Conservation (phyloP, 2,888 invertebrate species). For the Torymus tubicola region DNA sequence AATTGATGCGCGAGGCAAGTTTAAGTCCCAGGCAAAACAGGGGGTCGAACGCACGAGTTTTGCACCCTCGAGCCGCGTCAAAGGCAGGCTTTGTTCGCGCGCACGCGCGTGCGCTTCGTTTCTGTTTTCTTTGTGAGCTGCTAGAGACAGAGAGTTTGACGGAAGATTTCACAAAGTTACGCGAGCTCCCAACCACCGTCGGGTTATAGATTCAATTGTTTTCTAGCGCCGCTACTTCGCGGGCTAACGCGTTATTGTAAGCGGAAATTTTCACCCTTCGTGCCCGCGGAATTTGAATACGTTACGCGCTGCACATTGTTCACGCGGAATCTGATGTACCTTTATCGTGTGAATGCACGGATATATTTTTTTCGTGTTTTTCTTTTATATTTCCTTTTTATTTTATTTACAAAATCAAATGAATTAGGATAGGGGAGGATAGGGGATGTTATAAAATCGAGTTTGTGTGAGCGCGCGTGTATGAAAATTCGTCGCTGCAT, state of each 20-base stretch:
- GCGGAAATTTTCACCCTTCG: background rate
- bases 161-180: conserved; percentile 48
- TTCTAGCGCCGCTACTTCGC: background rate
- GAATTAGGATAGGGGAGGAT: no score
- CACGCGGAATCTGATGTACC: no score
- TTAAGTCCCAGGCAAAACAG: conserved; percentile 44
- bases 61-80: conserved; percentile 21
- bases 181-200: background rate
- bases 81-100: conserved; percentile 45
- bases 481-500: background rate
- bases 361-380: no score
- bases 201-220: conserved; percentile 51
- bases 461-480: background rate
- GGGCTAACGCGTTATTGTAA: conserved; percentile 6
- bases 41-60: conserved; percentile 22
- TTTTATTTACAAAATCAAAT: no score
- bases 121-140: conserved; percentile 40
- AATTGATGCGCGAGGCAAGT: conserved; percentile 42
- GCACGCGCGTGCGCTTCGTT: conserved; percentile 27
- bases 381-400: no score
- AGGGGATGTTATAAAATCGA: no score
- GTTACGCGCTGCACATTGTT: no score
- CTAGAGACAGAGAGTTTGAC: background rate
- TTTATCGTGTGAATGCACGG: no score
- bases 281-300: conserved; percentile 2